Percentiles rank a stretch among this genome's conserved stretches.
Conservation (phyloP, 2,888 invertebrate genomes). For the Drosophila sordidula region DNA sequence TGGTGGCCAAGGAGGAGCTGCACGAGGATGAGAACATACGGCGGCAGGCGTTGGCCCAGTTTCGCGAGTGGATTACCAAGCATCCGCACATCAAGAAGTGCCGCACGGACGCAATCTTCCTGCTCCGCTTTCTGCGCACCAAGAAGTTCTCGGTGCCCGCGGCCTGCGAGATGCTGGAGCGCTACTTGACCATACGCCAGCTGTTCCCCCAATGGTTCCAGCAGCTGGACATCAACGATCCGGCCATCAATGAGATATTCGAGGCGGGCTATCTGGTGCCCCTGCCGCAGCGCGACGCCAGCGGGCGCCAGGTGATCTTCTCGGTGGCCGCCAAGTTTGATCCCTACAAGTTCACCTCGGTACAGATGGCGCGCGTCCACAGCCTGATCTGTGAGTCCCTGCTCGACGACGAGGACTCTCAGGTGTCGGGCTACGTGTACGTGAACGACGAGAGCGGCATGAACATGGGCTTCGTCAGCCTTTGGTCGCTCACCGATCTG, state of each 20-base stretch:
- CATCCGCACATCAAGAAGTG: slow-evolving; percentile 93
- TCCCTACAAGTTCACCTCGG: slow-evolving; percentile 91
- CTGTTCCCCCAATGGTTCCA: slow-evolving; percentile 95
- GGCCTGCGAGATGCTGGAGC: slow-evolving; percentile 94
- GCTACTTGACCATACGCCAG: slow-evolving; percentile 93
- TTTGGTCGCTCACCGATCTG: slow-evolving; percentile 93
- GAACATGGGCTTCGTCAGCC: slow-evolving; percentile 92
- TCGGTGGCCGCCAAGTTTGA: slow-evolving; percentile 93
- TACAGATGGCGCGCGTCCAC: slow-evolving; percentile 94
- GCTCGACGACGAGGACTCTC: slow-evolving; percentile 93
- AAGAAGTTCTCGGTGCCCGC: slow-evolving; percentile 95
- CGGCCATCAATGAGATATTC: slow-evolving; percentile 91
- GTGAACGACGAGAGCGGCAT: slow-evolving; percentile 93
- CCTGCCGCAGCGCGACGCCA: slow-evolving; percentile 89
- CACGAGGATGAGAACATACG: slow-evolving; percentile 92
- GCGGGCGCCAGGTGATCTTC: slow-evolving; percentile 91
- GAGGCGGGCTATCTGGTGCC: slow-evolving; percentile 92
- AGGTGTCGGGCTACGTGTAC: slow-evolving; percentile 93
- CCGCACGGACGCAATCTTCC: slow-evolving; percentile 92
- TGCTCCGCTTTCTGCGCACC: slow-evolving; percentile 93
- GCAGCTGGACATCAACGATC: slow-evolving; percentile 91
- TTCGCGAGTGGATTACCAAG: slow-evolving; percentile 93
- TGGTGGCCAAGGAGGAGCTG: slow-evolving; percentile 90
- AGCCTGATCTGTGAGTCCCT: slow-evolving; percentile 93
- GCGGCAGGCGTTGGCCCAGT: slow-evolving; percentile 90